phyloP scores from a whole-genome alignment of 1,140 invertebrate species.

The Heterodera carotae region DNA sequence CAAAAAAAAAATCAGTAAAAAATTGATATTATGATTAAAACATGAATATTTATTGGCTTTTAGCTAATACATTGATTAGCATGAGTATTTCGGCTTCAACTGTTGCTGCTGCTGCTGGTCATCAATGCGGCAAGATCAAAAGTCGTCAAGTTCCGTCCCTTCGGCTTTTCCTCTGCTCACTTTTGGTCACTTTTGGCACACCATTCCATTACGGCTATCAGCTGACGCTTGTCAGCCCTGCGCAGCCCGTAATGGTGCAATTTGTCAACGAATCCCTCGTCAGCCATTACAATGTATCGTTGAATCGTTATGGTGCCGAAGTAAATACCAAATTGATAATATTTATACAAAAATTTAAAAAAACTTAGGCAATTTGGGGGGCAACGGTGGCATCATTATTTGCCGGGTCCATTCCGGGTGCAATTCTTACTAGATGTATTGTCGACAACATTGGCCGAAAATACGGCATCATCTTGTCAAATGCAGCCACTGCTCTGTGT shows the following conservation, averaged over 20 bases:
- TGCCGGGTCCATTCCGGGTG: neutral
- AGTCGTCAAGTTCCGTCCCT: no score
- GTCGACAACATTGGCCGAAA: constrained; percentile 4
- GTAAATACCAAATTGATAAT: neutral
- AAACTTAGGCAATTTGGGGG: neutral
- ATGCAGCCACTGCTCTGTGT: neutral
- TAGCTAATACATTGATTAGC: no score
- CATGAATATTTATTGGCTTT: no score
- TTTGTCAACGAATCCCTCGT: neutral
- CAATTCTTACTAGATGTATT: neutral
- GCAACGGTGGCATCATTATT: neutral
- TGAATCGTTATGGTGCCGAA: neutral
- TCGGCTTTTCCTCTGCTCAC: neutral
- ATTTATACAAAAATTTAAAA: neutral
- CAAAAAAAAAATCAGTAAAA: no score
- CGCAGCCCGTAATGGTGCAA: neutral
- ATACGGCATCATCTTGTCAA: neutral
- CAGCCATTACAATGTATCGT: neutral
- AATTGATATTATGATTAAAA: no score
- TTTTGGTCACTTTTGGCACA: neutral
- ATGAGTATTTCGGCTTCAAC: no score
- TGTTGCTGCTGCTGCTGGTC: no score
- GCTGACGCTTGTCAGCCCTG: neutral
- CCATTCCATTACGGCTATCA: constrained; percentile 6
- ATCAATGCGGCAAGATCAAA: no score